Evolutionary conservation across 2,113 vertebrate species (phyloP).

Genomic region (Gymnobelideus leadbeateri): DNA sequence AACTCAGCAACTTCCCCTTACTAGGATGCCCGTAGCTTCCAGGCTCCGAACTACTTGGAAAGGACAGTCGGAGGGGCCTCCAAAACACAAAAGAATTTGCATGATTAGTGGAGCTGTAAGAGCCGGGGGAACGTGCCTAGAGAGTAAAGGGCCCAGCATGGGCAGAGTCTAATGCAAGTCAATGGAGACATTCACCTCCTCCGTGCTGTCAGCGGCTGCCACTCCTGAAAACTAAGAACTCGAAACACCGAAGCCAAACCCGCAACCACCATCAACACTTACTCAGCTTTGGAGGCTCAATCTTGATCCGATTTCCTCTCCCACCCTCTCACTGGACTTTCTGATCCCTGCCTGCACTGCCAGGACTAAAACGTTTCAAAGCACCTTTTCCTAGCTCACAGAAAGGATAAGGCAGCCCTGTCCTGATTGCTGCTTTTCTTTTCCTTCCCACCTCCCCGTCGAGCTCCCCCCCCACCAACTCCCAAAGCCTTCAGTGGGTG

Average conservation of each 20-base stretch:
- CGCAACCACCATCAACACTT: accelerated
- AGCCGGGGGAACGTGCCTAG: not conserved
- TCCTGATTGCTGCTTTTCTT: not conserved
- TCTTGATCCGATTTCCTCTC: not conserved
- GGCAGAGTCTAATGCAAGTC: slow-evolving; percentile 53
- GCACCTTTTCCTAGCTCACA: not conserved
- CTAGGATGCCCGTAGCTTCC: slow-evolving; percentile 11
- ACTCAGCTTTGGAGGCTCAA: not conserved
- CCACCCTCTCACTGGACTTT: not conserved
- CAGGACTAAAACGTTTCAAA: not conserved
- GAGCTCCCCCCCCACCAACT: no score
- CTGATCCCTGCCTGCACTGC: not conserved
- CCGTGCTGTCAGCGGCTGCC: slow-evolving; percentile 32
- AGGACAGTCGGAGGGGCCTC: not conserved
- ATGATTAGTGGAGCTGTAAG: slow-evolving; percentile 47
- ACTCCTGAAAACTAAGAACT: not conserved
- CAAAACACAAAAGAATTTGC: slow-evolving; percentile 16
- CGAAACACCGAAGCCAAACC: not conserved
- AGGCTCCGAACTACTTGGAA: not conserved
- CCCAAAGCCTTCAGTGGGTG: not conserved
- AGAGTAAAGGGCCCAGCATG: not conserved
- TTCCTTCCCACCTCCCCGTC: not conserved
- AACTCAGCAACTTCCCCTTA: slow-evolving; percentile 56
- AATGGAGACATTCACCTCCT: slow-evolving; percentile 24
- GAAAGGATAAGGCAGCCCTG: not conserved